Evolutionary conservation across 2,888 invertebrate species (phyloP), one percentile per base, ranked within the genome.

Genomic region (Hemistola chrysoprasaria): DNA sequence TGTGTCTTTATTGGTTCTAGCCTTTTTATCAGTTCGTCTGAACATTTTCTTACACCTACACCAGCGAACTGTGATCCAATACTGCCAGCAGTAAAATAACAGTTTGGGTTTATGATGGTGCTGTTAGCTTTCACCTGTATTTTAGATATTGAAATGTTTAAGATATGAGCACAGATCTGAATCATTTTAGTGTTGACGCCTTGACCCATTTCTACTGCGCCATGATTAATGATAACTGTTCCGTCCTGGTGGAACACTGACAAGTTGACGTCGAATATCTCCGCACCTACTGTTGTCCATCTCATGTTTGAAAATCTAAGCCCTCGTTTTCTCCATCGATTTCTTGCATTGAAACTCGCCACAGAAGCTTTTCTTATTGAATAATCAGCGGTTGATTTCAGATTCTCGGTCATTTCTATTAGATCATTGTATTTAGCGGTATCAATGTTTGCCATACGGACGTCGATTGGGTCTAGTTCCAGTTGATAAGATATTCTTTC

Each of bases 121-220:
- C 11, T 8, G 1, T 1, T 11, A 6, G 26, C 2, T 21, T 9
- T 26, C 7, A 20, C 2, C 2, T 23, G 24, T 3, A 87, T 68
- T 48, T 73, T 82, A 0, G 92, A 91, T 32, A 96, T 47, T 1
- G 92, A 90, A 9, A 95, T 90, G 7, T 92, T 92, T 10, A 95
- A 77, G 0, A 86, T 84, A 57, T 93, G 90, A 0, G 95, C 95
- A 45, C 92, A 93, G 1, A 94, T 93, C 86, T 94, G 94, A 1
- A 92, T 92, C 0, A 91, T 90, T 90, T 94, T 86, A 0, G 86
- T 87, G 47, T 91, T 92, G 31, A 95, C 91, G 0, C 95, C 95
- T 75, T 96, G 95, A 0, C 95, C 95, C 83, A 92, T 92, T 74
- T 94, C 94, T 10, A 93, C 87, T 0, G 93, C 94, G 0, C 92